phyloP scores from a whole-genome alignment of 2,113 vertebrate species.

The Puntigrus tetrazona region DNA sequence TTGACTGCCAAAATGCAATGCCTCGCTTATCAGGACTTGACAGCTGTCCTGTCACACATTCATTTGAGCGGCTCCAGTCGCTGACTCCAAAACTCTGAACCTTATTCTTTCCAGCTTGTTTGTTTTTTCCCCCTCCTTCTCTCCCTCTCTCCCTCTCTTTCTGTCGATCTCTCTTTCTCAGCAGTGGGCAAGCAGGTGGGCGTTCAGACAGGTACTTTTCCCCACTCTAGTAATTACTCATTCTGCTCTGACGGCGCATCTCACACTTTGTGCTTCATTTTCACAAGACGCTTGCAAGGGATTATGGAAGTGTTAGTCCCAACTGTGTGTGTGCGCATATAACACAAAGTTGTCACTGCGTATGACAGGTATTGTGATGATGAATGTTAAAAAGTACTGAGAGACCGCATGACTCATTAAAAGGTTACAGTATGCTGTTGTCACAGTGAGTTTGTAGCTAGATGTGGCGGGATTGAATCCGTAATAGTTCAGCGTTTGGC shows the following conservation, averaged over 20 bases:
- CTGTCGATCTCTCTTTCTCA: background rate
- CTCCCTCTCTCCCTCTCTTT: background rate
- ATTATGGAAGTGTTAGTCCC: constrained; percentile 10
- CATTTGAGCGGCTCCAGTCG: constrained; percentile 7
- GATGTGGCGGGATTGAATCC: background rate
- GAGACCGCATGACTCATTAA: background rate
- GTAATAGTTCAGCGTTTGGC: background rate
- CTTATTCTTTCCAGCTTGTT: background rate
- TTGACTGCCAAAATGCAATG: constrained; percentile 33
- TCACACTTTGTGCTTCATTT: constrained; percentile 15
- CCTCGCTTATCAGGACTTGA: constrained; percentile 36
- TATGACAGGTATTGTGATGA: constrained; percentile 2
- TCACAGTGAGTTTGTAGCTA: background rate
- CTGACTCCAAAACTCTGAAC: constrained; percentile 27
- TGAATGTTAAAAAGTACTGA: constrained; percentile 4
- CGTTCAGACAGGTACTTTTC: constrained; percentile 18
- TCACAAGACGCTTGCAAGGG: background rate
- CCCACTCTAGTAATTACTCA: constrained; percentile 27
- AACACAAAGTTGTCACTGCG: background rate
- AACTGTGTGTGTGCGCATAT: background rate
- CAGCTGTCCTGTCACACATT: constrained; percentile 33
- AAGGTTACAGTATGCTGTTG: constrained; percentile 24
- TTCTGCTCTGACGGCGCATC: background rate
- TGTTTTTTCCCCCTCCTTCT: background rate
- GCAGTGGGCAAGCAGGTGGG: constrained; percentile 12